Base-by-base conservation (phyloP, 2,113 vertebrate genomes). In the Myiagra hebetior region DNA sequence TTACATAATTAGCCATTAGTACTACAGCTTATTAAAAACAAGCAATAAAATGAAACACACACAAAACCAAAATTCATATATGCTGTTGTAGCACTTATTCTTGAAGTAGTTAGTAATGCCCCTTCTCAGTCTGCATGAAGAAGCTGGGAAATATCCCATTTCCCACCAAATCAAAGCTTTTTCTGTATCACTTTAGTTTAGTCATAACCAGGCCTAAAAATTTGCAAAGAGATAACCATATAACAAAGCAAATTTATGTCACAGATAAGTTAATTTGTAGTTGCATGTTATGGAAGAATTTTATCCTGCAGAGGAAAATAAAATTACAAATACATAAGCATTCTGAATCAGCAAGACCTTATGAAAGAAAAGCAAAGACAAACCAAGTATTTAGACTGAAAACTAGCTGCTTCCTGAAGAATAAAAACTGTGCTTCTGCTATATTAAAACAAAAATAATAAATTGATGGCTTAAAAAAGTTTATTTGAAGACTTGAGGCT, bases 271-370 rank as follows among this genome's bases (percentile, higher is more conserved):
- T 76, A 65, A 89, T 83, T 76, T 85, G n/a, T 50, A 85, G 31
- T 53, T 89, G 41, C 23, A 60, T 26, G 50, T 57, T 57, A 85
- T 15, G 28, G 81, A 89, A 91, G 28, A 89, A 87, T 82, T 88
- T 68, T 82, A 73, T 65, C 55, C 63, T 75, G 39, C 27, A 70
- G 52, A 75, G 30, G 11, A 95, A 96, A 88, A 74, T 35, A 56
- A 73, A 91, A 77, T 68, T 65, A 92, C 69, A 93, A 95, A 83
- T 35, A 85, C 24, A 91, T 93, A 68, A 85, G 52, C 14, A 74
- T 15, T 73, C 37, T 60, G 39, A 90, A 55, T 73, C 73, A 59
- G n/a, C 20, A 60, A 85, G 49, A 86, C 13, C 11, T 82, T 46
- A 42, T 12, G 8, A 63, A 89, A 76, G 23, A 76, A 84, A 69